phyloP scores from a whole-genome alignment of 2,888 invertebrate species.

The Hirudinaria manillensis region DNA sequence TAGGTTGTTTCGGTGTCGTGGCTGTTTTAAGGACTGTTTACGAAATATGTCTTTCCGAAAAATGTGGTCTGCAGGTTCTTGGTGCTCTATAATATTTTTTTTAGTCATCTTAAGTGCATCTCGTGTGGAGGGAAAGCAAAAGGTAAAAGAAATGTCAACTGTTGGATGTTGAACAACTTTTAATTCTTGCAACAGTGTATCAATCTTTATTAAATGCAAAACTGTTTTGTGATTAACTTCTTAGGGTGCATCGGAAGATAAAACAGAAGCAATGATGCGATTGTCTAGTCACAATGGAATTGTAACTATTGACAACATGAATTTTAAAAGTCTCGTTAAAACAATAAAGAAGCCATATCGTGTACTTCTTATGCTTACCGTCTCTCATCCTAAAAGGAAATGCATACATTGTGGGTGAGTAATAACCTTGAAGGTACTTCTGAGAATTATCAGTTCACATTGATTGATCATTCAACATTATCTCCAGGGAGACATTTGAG shows the following conservation, averaged over 20 bases:
- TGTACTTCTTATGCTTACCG: slow-evolving; percentile 15
- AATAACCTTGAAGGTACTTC: background rate
- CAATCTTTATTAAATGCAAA: too few relatives aligned
- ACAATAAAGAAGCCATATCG: slow-evolving; percentile 5
- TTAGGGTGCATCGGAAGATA: background rate
- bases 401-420: slow-evolving; percentile 16
- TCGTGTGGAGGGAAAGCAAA: too few relatives aligned
- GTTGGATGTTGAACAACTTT: too few relatives aligned
- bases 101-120: too few relatives aligned
- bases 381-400: background rate
- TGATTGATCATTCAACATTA: background rate
- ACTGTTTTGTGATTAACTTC: too few relatives aligned
- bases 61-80: too few relatives aligned
- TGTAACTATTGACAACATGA: slow-evolving; percentile 7
- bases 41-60: too few relatives aligned
- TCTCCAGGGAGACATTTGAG: background rate
- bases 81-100: too few relatives aligned
- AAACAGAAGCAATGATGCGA: background rate
- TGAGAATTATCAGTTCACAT: background rate
- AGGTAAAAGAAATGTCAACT: too few relatives aligned
- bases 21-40: too few relatives aligned
- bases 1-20: too few relatives aligned
- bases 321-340: slow-evolving; percentile 6
- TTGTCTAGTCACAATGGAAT: slow-evolving; percentile 5
- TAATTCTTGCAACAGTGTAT: too few relatives aligned